phyloP scores from a whole-genome alignment of 1,140 invertebrate genomes.

The Eufriesea mexicana region DNA sequence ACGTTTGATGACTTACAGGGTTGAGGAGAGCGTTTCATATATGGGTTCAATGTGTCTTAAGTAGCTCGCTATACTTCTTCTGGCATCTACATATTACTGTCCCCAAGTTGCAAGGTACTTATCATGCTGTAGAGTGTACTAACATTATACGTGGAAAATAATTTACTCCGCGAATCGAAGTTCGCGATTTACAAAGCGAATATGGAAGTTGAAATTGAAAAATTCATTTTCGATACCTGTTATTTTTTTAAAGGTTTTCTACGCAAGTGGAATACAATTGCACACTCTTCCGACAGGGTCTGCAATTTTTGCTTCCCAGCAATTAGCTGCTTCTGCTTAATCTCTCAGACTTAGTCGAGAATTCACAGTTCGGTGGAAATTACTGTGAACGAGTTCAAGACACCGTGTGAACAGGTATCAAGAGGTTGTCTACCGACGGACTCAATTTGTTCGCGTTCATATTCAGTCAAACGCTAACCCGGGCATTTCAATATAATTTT shows the following conservation, averaged over 20 bases:
- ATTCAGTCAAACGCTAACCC: background rate
- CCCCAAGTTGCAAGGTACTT: background rate
- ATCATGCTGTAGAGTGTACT: background rate
- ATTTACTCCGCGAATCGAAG: background rate
- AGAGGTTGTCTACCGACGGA: background rate
- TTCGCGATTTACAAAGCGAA: too few species aligned
- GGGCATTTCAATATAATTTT: slow-evolving; percentile 49
- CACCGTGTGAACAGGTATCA: background rate
- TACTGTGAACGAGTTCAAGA: background rate
- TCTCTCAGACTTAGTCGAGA: background rate
- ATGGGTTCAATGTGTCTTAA: too few species aligned
- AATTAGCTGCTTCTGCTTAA: background rate
- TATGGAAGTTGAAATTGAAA: background rate
- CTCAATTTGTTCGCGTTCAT: slow-evolving; percentile 34
- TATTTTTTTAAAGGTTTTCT: too few species aligned
- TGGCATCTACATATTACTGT: background rate
- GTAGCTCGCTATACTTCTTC: background rate
- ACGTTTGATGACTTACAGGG: background rate
- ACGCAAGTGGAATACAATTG: too few species aligned
- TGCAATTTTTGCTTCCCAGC: background rate
- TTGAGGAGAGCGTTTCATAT: background rate
- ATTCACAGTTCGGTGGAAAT: background rate
- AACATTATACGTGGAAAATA: background rate
- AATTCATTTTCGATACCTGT: too few species aligned
- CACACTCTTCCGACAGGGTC: too few species aligned